These are phyloP conservation scores for Brachyistius frenatus DNA, from an alignment of 2,113 vertebrate species.

Conservation along the genomic window DNA sequence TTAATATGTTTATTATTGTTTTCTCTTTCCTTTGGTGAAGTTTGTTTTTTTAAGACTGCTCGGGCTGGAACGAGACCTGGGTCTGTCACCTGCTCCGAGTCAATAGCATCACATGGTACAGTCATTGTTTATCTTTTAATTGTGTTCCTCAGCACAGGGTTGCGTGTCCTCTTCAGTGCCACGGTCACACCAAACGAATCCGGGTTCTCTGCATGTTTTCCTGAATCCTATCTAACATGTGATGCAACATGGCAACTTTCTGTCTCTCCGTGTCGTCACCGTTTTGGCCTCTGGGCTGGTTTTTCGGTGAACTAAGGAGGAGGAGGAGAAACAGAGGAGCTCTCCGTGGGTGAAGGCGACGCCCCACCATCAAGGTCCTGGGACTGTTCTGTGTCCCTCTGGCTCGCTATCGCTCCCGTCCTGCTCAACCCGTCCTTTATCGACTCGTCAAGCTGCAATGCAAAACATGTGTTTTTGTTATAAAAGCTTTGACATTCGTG, in stretches of 20 bases:
- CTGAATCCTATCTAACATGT: not conserved
- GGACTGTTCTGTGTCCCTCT: no score
- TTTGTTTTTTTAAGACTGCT: no score
- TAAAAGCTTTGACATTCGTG: no score
- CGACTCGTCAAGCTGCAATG: not conserved
- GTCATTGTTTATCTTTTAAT: slow-evolving; percentile 6
- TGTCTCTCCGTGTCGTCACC: not conserved
- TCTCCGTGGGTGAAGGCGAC: not conserved
- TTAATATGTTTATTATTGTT: no score
- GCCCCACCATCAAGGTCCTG: not conserved
- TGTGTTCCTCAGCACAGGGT: not conserved
- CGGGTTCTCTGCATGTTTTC: not conserved
- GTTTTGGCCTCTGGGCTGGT: not conserved
- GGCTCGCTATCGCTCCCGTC: not conserved
- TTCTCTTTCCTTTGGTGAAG: no score
- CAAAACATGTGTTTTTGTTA: no score
- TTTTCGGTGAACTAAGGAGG: not conserved
- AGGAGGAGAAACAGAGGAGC: slow-evolving; percentile 1
- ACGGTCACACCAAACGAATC: slow-evolving; percentile 1
- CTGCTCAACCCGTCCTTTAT: not conserved
- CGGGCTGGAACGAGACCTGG: not conserved
- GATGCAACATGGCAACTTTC: not conserved
- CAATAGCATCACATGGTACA: not conserved
- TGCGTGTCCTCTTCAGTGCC: not conserved
- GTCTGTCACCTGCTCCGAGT: slow-evolving; percentile 5